These are phyloP conservation scores for Molossus molossus DNA, from an alignment of 2,797 vertebrate species.

Conservation along the genomic window DNA sequence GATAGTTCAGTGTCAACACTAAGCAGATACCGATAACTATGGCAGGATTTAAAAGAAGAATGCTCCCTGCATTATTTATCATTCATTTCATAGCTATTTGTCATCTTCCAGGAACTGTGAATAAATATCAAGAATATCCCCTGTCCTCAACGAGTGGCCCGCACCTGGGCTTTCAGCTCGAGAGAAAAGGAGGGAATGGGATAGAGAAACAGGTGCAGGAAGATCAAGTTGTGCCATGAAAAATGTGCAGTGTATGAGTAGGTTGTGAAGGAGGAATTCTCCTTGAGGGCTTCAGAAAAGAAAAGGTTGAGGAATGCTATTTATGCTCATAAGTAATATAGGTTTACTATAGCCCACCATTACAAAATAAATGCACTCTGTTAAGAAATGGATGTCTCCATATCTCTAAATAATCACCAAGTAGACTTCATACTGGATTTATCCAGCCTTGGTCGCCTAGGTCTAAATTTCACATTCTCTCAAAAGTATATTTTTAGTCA, in stretches of 20 bases:
- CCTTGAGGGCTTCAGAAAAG: neutral
- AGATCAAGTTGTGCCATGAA: neutral
- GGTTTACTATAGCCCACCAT: neutral
- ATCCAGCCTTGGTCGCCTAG: neutral
- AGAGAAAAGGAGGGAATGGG: neutral
- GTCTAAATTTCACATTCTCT: conserved; percentile 48
- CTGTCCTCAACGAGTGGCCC: neutral
- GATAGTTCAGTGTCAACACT: neutral
- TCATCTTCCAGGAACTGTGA: neutral
- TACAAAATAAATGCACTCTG: neutral
- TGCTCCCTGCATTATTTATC: neutral
- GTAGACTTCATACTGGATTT: neutral
- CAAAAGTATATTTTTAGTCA: conserved; percentile 31
- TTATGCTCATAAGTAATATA: conserved; percentile 9
- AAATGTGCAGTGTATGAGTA: neutral
- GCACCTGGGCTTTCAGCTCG: neutral
- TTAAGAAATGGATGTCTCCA: neutral
- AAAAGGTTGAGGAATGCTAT: neutral
- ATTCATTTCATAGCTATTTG: neutral
- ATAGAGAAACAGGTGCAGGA: neutral
- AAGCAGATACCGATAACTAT: neutral
- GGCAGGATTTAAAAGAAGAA: neutral
- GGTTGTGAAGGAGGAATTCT: neutral
- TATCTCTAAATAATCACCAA: neutral
- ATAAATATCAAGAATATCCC: neutral